Base-by-base conservation (phyloP, 2,113 vertebrate species). In the Etia nguti region DNA sequence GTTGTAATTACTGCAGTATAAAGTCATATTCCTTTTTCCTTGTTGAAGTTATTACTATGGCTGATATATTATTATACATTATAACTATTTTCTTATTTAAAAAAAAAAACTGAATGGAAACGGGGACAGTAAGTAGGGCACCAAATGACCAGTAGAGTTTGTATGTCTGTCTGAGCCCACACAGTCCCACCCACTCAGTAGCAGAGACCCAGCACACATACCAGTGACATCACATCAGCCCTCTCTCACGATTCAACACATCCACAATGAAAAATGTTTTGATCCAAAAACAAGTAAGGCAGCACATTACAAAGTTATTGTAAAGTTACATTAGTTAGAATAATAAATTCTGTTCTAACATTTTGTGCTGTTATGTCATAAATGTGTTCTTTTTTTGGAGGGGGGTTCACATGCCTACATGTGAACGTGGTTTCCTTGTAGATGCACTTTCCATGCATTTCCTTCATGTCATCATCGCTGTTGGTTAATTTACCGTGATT, bases 81-180 rank as follows among this genome's bases (percentile, higher is more conserved):
- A 79, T 43, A 60, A 86, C 15, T 4, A 6, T n/a, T 68, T 55
- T 81, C 24, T 10, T 59, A 36, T 36, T 62, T 9, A 9, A 36
- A 36, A 10, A 3, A 56, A 1, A 0, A 60, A n/a, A 59, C 43
- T 60, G 80, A 88, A 79, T 77, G 46, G 46, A 52, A 77, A 77
- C 6, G 2, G 7, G 26, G 26, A 52, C 70, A 77, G 68, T 50
- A 62, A 89, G 43, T 65, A 59, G 80, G 85, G 86, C 80, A 60
- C 29, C 79, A 38, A 54, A 15, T 55, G 59, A 52, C 52, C 60
- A 8, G 34, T 83, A 38, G 60, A 86, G 84, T 36, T 82, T 83
- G 48, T 86, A 73, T n/a, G 81, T 90, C 82, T 90, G 87, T 86
- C 13, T 80, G 31, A 82, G 88, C 85, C 89, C 89, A 88, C 84